Percentiles rank a stretch among this genome's conserved stretches.
Conservation (phyloP, 1,140 invertebrate species). For the Drosophila truncata region DNA sequence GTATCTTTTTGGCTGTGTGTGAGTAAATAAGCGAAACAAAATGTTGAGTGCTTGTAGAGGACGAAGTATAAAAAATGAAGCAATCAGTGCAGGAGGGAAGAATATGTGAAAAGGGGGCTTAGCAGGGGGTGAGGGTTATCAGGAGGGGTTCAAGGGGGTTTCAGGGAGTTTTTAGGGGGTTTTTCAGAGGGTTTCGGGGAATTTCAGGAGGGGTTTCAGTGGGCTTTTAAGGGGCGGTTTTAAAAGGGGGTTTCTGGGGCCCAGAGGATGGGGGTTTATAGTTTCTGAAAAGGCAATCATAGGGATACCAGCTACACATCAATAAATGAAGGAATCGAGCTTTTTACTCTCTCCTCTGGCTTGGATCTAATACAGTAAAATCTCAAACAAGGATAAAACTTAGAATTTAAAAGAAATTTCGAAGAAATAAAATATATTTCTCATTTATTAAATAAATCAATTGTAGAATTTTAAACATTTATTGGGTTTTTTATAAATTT, state of each 20-base stretch:
- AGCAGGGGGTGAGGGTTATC: neutral
- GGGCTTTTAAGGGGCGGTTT: neutral
- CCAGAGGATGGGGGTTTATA: constrained; percentile 16
- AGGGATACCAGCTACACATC: constrained; percentile 73
- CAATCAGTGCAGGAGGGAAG: constrained; percentile 51
- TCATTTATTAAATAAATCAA: neutral
- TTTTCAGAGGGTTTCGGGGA: neutral
- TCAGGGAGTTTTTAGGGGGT: neutral
- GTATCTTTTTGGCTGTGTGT: constrained; percentile 22
- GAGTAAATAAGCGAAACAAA: constrained; percentile 65
- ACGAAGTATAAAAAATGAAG: constrained; percentile 68
- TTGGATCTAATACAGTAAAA: neutral
- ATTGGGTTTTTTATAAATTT: neutral
- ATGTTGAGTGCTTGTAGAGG: constrained; percentile 42
- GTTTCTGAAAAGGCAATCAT: constrained; percentile 71
- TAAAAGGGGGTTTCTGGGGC: neutral
- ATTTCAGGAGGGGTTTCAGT: no score
- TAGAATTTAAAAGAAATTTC: neutral
- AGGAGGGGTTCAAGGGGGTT: neutral
- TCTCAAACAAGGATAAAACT: neutral
- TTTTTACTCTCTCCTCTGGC: neutral
- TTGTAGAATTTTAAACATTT: neutral
- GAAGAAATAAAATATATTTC: neutral
- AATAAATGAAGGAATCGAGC: constrained; percentile 71
- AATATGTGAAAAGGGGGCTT: constrained; percentile 4